Conservation (phyloP, 2,113 vertebrate species). For the Gadus macrocephalus region DNA sequence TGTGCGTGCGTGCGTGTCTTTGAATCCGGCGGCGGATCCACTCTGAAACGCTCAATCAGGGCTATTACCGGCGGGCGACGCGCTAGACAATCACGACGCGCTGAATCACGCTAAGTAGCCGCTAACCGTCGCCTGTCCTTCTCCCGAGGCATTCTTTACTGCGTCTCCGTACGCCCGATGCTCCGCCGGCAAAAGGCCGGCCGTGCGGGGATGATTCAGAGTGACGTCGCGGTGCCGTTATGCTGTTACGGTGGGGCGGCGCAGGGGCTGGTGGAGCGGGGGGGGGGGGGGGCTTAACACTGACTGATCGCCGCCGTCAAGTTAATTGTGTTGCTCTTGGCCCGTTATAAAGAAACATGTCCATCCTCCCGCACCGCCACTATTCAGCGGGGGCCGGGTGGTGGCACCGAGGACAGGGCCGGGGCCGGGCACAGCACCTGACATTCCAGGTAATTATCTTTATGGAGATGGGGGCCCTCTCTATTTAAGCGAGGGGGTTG, state of each 20-base stretch:
- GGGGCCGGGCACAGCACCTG: constrained; percentile 21
- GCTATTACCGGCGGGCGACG: too few species aligned
- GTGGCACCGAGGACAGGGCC: constrained; percentile 5
- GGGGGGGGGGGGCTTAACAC: constrained; percentile 26
- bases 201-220: not conserved
- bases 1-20: too few species aligned
- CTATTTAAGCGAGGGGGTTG: constrained; percentile 49
- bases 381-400: constrained; percentile 18
- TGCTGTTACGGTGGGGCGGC: too few species aligned
- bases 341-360: constrained; percentile 52
- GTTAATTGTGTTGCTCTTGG: constrained; percentile 25
- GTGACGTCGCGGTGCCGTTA: too few species aligned
- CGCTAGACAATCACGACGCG: too few species aligned
- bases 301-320: constrained; percentile 49
- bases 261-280: not conserved
- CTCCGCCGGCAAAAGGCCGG: not conserved
- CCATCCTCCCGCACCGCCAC: constrained; percentile 35
- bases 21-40: too few species aligned
- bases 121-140: too few species aligned
- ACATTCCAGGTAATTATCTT: constrained; percentile 64
- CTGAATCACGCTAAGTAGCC: too few species aligned
- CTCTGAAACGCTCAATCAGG: too few species aligned
- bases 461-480: constrained; percentile 56
- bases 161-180: too few species aligned
- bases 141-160: too few species aligned